Evolutionary conservation across 2,113 vertebrate genomes (phyloP).

Genomic region (Bothrops jararaca): DNA sequence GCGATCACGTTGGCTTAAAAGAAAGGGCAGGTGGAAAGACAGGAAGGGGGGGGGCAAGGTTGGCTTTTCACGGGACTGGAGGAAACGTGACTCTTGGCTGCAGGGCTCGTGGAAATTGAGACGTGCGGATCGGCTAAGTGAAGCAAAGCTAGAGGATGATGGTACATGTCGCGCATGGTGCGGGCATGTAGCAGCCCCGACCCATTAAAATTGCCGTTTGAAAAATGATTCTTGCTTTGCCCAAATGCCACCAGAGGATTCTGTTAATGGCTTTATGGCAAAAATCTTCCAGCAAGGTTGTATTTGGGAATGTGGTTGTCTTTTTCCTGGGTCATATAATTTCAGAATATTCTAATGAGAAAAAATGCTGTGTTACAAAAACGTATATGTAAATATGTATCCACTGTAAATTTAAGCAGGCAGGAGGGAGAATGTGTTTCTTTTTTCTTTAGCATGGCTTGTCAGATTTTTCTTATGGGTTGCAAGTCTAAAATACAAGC

Average conservation of each 20-base stretch:
- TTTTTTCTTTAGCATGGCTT: background rate
- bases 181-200: background rate
- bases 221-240: background rate
- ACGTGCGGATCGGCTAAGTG: background rate
- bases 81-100: background rate
- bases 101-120: conserved; percentile 1
- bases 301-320: background rate
- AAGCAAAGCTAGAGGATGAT: background rate
- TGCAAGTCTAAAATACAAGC: background rate
- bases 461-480: background rate
- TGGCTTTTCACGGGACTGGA: background rate
- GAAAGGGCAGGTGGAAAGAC: background rate
- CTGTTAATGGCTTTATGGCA: background rate
- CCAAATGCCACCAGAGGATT: background rate
- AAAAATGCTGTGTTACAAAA: background rate
- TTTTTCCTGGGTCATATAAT: background rate
- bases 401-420: background rate
- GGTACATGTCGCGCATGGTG: background rate
- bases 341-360: background rate
- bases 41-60: background rate
- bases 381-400: background rate
- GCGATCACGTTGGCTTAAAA: background rate
- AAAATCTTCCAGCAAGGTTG: background rate
- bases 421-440: background rate
- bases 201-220: background rate